Conservation (phyloP, 2,888 invertebrate genomes). For the Rhynchonema sp. region DNA sequence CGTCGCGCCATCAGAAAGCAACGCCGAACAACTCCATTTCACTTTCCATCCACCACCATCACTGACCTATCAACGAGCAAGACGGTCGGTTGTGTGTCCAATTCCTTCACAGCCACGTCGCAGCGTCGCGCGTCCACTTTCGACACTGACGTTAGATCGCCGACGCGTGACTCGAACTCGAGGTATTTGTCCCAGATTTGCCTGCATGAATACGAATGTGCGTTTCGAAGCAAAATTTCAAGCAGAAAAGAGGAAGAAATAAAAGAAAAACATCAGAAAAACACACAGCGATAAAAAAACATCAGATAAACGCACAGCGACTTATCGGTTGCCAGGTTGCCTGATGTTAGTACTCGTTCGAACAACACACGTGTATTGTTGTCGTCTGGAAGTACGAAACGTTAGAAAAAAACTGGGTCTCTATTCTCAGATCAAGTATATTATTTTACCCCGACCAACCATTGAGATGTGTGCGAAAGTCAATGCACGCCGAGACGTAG, state of each 20-base stretch:
- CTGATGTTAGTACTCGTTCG: conserved; percentile 80
- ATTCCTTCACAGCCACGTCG: conserved; percentile 74
- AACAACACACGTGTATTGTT: conserved; percentile 98
- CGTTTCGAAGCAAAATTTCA: not conserved
- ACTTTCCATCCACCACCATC: conserved; percentile 7
- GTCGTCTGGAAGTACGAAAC: too few species aligned
- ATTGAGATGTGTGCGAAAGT: conserved; percentile 88
- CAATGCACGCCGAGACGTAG: conserved; percentile 83
- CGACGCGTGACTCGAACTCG: conserved; percentile 95
- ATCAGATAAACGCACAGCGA: conserved; percentile 43
- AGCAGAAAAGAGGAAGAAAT: not conserved
- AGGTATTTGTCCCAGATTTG: conserved; percentile 97
- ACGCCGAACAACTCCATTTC: too few species aligned
- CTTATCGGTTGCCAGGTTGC: conserved; percentile 67
- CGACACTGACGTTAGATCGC: conserved; percentile 83
- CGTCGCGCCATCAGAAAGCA: too few species aligned
- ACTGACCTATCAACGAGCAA: conserved; percentile 85
- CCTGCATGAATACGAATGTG: conserved; percentile 31
- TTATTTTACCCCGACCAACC: conserved; percentile 37
- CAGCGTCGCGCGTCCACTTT: conserved; percentile 82
- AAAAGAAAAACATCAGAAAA: not conserved
- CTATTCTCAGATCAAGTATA: too few species aligned
- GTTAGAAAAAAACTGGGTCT: too few species aligned
- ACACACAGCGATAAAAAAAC: not conserved
- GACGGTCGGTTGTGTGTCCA: conserved; percentile 88